Percentiles rank a stretch among this genome's conserved stretches.
Conservation (phyloP, 2,113 vertebrate genomes). For the Mionectes macconnelli region DNA sequence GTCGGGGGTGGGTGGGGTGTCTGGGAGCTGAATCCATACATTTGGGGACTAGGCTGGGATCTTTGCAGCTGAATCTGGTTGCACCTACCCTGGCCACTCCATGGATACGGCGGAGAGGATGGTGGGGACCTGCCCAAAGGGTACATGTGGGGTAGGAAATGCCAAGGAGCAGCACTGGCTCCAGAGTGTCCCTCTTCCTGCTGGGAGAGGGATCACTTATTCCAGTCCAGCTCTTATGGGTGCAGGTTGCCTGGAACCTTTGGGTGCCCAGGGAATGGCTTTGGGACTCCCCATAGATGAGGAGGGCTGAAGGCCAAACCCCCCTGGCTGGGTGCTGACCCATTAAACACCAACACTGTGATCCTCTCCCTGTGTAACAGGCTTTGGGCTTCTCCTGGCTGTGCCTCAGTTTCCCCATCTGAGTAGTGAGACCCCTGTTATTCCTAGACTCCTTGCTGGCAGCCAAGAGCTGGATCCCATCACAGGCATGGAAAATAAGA, state of each 20-base stretch:
- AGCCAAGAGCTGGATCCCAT: not conserved
- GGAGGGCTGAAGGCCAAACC: not conserved
- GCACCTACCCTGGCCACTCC: not conserved
- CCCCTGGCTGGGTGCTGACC: not conserved
- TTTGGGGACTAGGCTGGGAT: not conserved
- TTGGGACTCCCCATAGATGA: not conserved
- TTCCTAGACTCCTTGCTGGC: accelerated
- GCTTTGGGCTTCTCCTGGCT: not conserved
- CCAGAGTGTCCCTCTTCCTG: not conserved
- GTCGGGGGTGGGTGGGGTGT: not conserved
- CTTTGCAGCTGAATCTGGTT: not conserved
- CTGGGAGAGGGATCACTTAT: not conserved
- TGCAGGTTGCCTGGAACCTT: not conserved
- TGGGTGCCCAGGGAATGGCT: not conserved
- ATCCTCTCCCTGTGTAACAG: not conserved
- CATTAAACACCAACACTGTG: not conserved
- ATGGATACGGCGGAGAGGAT: not conserved
- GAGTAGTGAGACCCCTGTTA: accelerated
- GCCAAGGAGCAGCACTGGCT: not conserved
- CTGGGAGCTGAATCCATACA: not conserved
- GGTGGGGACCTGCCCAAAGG: not conserved
- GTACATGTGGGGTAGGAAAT: not conserved
- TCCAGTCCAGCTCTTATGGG: accelerated
- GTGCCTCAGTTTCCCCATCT: not conserved
- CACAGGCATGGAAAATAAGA: not conserved